phyloP scores from a whole-genome alignment of 1,140 invertebrate species.

The Zaprionus lachaisei region DNA sequence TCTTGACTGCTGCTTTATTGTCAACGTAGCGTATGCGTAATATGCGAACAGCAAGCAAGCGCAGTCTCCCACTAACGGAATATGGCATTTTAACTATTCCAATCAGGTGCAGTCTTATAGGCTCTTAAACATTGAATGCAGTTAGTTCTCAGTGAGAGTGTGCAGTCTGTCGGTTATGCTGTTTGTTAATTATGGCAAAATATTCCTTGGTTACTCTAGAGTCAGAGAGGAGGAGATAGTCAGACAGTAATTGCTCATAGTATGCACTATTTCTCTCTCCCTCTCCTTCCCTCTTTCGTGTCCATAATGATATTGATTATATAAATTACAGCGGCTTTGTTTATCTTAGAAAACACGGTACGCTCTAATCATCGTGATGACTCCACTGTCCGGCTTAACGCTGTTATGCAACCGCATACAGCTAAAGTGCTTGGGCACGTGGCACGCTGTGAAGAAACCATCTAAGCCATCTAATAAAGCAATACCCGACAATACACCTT shows the following conservation, averaged over 20 bases:
- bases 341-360: neutral
- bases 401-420: conserved; percentile 25
- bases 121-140: neutral
- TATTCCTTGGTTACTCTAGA: neutral
- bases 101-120: conserved; percentile 10
- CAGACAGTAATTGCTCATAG: neutral
- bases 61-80: conserved; percentile 20
- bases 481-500: neutral
- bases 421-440: conserved; percentile 21
- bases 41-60: conserved; percentile 31
- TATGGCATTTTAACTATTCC: conserved; percentile 32
- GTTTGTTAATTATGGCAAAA: neutral
- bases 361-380: neutral
- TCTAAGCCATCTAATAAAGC: conserved; percentile 40
- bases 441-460: conserved; percentile 33
- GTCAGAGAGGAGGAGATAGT: neutral
- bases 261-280: neutral
- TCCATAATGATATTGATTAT: conserved; percentile 16
- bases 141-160: neutral
- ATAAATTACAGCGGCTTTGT: conserved; percentile 23
- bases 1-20: conserved; percentile 19
- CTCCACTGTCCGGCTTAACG: neutral
- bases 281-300: neutral
- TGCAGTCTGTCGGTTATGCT: neutral
- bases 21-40: conserved; percentile 56